These are phyloP conservation scores for Drosophila busckii DNA, from an alignment of 1,140 invertebrate species.

Conservation along the genomic window DNA sequence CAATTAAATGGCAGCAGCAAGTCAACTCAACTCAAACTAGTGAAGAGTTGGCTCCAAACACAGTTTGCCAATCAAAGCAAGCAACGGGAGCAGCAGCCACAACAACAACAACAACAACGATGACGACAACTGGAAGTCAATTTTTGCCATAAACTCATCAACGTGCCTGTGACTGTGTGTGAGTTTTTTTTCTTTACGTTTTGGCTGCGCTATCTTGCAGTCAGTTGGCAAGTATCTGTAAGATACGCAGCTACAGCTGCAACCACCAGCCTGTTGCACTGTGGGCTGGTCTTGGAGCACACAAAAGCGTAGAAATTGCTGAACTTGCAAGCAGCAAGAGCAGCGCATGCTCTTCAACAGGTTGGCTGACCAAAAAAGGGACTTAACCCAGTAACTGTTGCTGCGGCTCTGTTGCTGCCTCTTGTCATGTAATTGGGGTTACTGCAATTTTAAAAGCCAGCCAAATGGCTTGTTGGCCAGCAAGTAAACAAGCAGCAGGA, in stretches of 20 bases:
- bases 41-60: slow-evolving; percentile 22
- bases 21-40: slow-evolving; percentile 46
- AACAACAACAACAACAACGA: slow-evolving; percentile 9
- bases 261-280: too few relatives aligned
- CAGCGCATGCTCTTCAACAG: slow-evolving; percentile 21
- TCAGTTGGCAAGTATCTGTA: slow-evolving; percentile 55
- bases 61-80: slow-evolving; percentile 41
- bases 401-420: neutral
- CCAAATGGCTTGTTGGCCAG: slow-evolving; percentile 43
- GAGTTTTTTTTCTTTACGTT: slow-evolving; percentile 13
- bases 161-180: slow-evolving; percentile 19
- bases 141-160: slow-evolving; percentile 76
- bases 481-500: slow-evolving; percentile 38
- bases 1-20: slow-evolving; percentile 70
- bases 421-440: slow-evolving; percentile 68
- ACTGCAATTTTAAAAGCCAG: slow-evolving; percentile 55
- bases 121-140: slow-evolving; percentile 74
- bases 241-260: slow-evolving; percentile 27
- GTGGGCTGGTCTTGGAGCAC: slow-evolving; percentile 39
- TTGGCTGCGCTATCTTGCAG: slow-evolving; percentile 62
- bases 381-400: slow-evolving; percentile 56
- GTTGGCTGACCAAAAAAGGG: slow-evolving; percentile 46
- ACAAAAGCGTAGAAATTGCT: too few relatives aligned
- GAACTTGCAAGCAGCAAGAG: neutral
- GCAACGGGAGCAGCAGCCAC: slow-evolving; percentile 20